Percentiles rank a stretch among this genome's conserved stretches.
These are phyloP conservation scores for Numida meleagris DNA, from an alignment of 2,113 vertebrate species.

Conservation along the genomic window DNA sequence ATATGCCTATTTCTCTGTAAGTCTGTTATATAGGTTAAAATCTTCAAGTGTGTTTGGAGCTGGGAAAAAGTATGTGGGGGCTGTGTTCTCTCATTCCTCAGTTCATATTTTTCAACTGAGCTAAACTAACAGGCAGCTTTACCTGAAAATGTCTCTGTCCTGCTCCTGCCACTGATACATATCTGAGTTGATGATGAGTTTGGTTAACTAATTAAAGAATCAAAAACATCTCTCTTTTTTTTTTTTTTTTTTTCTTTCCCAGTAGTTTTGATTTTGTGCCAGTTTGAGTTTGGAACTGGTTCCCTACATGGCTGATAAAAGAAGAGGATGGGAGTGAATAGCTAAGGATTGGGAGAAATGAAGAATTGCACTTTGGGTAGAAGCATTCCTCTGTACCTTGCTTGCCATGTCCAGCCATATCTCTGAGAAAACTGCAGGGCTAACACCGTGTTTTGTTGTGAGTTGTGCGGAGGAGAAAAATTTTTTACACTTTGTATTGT, in stretches of 20 bases:
- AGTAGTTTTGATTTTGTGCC: background rate
- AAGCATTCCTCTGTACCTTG: background rate
- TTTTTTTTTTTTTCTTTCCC: background rate
- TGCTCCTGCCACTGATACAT: rapidly evolving
- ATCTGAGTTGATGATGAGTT: background rate
- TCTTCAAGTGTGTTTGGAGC: background rate
- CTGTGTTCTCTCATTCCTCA: background rate
- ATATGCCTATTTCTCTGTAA: background rate
- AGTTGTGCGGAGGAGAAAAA: background rate
- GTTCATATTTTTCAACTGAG: background rate
- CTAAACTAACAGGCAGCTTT: background rate
- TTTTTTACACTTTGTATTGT: background rate
- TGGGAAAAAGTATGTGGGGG: background rate
- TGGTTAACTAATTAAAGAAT: background rate
- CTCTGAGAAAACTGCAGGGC: background rate
- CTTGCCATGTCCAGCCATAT: background rate
- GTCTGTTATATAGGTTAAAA: background rate
- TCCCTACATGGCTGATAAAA: background rate
- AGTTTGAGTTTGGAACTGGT: background rate
- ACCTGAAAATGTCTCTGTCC: background rate
- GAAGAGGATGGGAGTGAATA: background rate
- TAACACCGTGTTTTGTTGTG: background rate
- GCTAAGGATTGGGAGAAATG: background rate
- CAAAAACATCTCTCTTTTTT: background rate
- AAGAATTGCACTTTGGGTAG: background rate